These are phyloP conservation scores for Cichlasoma orientale DNA, from an alignment of 2,797 vertebrate genomes.

Conservation along the genomic window DNA sequence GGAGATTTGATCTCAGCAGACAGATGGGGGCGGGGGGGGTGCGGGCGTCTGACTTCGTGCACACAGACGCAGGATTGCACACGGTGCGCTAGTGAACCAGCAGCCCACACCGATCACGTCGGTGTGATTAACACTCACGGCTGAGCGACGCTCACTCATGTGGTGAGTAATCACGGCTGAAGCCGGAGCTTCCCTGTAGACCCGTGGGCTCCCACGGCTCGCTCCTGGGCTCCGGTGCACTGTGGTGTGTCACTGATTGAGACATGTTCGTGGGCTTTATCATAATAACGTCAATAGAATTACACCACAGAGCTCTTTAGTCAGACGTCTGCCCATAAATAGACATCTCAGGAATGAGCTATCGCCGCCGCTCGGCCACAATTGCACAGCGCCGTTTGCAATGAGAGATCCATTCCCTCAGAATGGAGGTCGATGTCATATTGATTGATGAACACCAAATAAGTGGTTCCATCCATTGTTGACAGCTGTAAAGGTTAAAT, in stretches of 20 bases:
- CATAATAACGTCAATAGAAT: conserved; percentile 22
- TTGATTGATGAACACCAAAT: conserved; percentile 58
- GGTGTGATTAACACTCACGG: conserved; percentile 5
- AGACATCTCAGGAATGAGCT: conserved; percentile 32
- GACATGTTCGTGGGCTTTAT: conserved; percentile 28
- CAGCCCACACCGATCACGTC: conserved; percentile 20
- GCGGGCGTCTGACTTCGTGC: conserved; percentile 19
- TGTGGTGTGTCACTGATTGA: conserved; percentile 8
- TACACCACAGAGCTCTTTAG: neutral
- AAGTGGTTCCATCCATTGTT: conserved; percentile 50
- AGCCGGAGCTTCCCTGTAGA: neutral
- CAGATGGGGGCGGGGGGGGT: conserved; percentile 16
- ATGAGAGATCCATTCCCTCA: conserved; percentile 31
- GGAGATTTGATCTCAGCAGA: conserved; percentile 61
- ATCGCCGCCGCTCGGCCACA: neutral
- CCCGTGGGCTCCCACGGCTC: conserved; percentile 4
- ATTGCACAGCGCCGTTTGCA: conserved; percentile 28
- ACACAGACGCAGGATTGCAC: neutral
- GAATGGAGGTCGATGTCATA: conserved; percentile 50
- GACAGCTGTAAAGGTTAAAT: conserved; percentile 51
- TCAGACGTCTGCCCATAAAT: conserved; percentile 26
- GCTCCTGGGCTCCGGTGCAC: neutral
- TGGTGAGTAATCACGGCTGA: conserved; percentile 36
- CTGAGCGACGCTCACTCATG: conserved; percentile 23
- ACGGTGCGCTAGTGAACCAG: neutral